Conservation (phyloP, 35 echinoderm and acorn worm genomes). For the Heliocidaris tuberculata region DNA sequence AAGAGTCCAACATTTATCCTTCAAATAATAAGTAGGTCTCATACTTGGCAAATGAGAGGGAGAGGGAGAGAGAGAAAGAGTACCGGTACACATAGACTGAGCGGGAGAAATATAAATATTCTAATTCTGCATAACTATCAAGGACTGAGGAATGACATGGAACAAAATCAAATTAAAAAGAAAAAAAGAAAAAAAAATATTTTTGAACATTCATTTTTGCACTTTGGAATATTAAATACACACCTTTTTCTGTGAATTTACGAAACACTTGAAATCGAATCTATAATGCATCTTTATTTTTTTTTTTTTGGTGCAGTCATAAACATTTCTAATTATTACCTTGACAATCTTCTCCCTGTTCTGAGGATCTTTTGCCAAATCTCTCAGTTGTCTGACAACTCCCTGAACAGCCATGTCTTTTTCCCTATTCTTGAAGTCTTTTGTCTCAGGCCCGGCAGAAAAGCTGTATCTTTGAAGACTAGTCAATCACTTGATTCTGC, state of each 20-base stretch:
- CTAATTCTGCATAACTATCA: too few species aligned
- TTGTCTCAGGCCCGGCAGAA: background rate
- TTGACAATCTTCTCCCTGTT: slow-evolving; percentile 96
- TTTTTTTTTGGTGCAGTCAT: too few species aligned
- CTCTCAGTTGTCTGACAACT: slow-evolving; percentile 81
- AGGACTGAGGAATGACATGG: too few species aligned
- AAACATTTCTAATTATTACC: slow-evolving; percentile 6
- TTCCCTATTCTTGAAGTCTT: background rate
- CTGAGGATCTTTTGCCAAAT: slow-evolving; percentile 74
- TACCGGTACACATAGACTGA: too few species aligned
- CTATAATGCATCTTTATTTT: background rate
- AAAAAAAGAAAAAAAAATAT: too few species aligned
- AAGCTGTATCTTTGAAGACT: background rate
- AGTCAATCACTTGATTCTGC: too few species aligned
- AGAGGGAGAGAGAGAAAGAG: too few species aligned
- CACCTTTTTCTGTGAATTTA: background rate
- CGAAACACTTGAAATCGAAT: background rate
- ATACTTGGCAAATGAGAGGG: too few species aligned
- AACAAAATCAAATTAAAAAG: too few species aligned
- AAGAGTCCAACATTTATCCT: background rate
- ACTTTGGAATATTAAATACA: background rate
- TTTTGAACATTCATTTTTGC: background rate
- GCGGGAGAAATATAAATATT: too few species aligned
- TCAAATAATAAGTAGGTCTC: too few species aligned
- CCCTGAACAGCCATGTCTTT: slow-evolving; percentile 72